Evolutionary conservation across 2,888 invertebrate genomes (phyloP), one percentile per base, ranked within the genome.

Genomic region (Galerucella nymphaeae): DNA sequence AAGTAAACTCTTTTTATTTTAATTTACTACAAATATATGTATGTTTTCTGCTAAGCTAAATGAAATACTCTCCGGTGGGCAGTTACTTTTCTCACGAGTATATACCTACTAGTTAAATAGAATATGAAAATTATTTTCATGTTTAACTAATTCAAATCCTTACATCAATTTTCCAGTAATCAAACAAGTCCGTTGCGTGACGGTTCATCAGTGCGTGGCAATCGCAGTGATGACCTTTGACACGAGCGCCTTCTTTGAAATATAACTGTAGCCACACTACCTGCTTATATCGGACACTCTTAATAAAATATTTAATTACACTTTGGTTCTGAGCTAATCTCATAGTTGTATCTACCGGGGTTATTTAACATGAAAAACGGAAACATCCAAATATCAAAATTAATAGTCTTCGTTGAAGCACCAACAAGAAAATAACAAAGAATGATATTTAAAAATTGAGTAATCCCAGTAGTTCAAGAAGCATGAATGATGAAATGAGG

Each of bases 251-350:
- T 82, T 82, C 81, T 80, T 82, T 79, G 78, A 83, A 82, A 82
- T 81, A 82, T 84, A 84, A 84, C 84, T 82, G 83, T 82, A 82
- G 81, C 83, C 80, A 83, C 84, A 84, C 84, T 83, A 85, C 84
- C 79, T 84, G 82, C 82, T 80, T 82, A 81, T 82, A 82, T 83
- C 80, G 78, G 74, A 80, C 80, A 74, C 74, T 59, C 11, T 59
- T 38, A 30, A 59, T 30, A 77, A 78, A 79, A 79, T 57, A 82
- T 82, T 82, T 82, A 82, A 83, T 83, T 83, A 83, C 80, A 80
- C 77, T 77, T 50, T 16, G 16, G 16, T 16, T 53, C 18, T 18
- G 18, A 10, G 53, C 10, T 53, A 16, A 53, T 53, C 53, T 53
- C 18, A 53, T 53, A 53, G 53, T 53, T 53, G 53, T 18, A 48